A percentile compares a stretch with the other conserved stretches of the same genome.
These are phyloP conservation scores for Glyptemys insculpta DNA, from an alignment of 2,797 vertebrate species.

Conservation along the genomic window DNA sequence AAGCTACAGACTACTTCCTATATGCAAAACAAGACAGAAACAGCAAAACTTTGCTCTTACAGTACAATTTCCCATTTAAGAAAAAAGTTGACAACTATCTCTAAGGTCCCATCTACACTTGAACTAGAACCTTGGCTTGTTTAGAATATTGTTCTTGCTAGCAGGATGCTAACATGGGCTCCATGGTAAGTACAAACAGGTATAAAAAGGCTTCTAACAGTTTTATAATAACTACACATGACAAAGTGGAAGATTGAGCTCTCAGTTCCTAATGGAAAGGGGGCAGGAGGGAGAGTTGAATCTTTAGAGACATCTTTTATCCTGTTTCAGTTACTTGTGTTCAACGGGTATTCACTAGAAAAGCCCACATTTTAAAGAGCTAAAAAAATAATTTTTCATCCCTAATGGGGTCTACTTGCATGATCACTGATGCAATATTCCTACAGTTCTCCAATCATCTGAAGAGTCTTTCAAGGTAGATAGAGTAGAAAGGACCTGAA, in stretches of 20 bases:
- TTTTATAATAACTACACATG: background rate
- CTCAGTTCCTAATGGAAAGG: background rate
- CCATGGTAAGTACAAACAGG: background rate
- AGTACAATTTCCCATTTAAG: background rate
- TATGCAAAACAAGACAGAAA: background rate
- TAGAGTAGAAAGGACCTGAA: background rate
- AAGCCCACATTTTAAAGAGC: background rate
- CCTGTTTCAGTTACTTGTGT: background rate
- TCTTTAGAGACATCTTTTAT: background rate
- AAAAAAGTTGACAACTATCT: background rate
- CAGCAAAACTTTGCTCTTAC: background rate
- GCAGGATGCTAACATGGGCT: background rate
- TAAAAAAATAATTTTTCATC: background rate
- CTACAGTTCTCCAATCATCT: background rate
- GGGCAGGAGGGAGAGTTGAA: background rate
- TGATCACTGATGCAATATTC: background rate
- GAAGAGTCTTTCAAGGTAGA: background rate
- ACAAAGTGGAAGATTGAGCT: background rate
- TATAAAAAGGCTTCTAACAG: background rate
- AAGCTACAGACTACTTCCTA: background rate
- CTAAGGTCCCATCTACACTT: background rate
- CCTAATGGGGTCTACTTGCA: background rate
- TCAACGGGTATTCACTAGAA: background rate
- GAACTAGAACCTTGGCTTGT: background rate
- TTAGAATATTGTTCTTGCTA: background rate